Conservation (phyloP, 2,113 vertebrate species). For the Ariopsis seemanni region DNA sequence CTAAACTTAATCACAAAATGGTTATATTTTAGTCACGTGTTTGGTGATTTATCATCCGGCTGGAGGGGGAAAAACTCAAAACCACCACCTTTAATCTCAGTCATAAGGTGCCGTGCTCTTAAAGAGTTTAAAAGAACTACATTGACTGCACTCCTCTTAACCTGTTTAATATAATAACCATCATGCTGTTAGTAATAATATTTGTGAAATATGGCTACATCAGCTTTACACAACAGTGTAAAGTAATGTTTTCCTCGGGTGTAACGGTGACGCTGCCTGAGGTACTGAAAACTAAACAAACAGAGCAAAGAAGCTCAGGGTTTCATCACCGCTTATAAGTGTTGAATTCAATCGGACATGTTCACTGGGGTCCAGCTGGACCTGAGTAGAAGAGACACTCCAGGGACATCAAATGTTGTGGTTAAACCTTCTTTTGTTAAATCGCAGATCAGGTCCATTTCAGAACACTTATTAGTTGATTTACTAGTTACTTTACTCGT, state of each 20-base stretch:
- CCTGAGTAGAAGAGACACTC: background rate
- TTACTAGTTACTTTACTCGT: too few species aligned
- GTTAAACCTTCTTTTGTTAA: background rate
- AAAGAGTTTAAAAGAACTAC: background rate
- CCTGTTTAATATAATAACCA: background rate
- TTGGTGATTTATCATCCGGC: background rate
- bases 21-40: background rate
- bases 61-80: background rate
- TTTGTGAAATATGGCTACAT: slow-evolving; percentile 8
- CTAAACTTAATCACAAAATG: background rate
- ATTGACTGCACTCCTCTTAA: background rate
- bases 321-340: background rate
- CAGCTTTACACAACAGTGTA: background rate
- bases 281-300: background rate
- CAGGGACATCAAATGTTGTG: background rate
- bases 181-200: slow-evolving; percentile 16
- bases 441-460: background rate
- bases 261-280: background rate
- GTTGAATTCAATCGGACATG: background rate
- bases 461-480: background rate
- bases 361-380: background rate
- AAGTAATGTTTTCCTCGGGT: background rate
- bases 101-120: background rate
- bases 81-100: background rate
- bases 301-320: background rate